A percentile compares a stretch with the other conserved stretches of the same genome.
Evolutionary conservation across 2,888 invertebrate species (phyloP).

Genomic region (Drosophila mettleri): DNA sequence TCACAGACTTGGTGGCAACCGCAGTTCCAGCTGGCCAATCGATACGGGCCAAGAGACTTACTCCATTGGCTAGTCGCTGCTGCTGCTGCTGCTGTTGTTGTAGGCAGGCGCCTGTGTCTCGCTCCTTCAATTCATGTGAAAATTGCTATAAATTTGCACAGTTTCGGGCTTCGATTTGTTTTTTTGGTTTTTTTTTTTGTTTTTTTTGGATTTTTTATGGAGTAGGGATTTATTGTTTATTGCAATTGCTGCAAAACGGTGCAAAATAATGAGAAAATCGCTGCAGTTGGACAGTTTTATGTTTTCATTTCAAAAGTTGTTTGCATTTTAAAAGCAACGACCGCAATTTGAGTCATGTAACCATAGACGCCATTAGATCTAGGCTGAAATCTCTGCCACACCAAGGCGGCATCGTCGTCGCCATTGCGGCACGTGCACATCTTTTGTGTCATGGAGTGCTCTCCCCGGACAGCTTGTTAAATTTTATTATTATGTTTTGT

Average conservation of each 20-base stretch:
- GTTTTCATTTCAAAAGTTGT: slow-evolving; percentile 82
- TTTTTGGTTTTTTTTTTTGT: slow-evolving; percentile 9
- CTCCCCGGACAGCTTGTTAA: slow-evolving; percentile 55
- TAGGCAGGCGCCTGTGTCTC: slow-evolving; percentile 68
- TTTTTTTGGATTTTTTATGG: slow-evolving; percentile 7
- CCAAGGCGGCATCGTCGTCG: slow-evolving; percentile 10
- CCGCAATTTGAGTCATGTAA: slow-evolving; percentile 64
- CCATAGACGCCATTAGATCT: slow-evolving; percentile 64
- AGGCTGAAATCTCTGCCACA: slow-evolving; percentile 10
- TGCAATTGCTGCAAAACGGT: slow-evolving; percentile 83
- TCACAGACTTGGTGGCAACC: slow-evolving; percentile 64
- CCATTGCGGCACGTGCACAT: slow-evolving; percentile 57
- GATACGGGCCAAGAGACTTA: slow-evolving; percentile 29
- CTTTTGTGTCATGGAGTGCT: slow-evolving; percentile 48
- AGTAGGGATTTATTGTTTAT: slow-evolving; percentile 84
- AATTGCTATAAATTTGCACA: slow-evolving; percentile 79
- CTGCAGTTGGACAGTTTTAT: slow-evolving; percentile 79
- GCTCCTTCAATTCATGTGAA: slow-evolving; percentile 77
- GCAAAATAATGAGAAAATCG: slow-evolving; percentile 81
- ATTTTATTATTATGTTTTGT: slow-evolving; percentile 72
- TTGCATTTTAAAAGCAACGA: slow-evolving; percentile 57
- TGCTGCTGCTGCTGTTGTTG: slow-evolving; percentile 37
- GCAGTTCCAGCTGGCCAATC: slow-evolving; percentile 40
- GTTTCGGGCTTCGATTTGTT: slow-evolving; percentile 30
- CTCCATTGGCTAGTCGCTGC: slow-evolving; percentile 7